Conservation (phyloP, 1,140 invertebrate genomes). For the Sycobia sp. region DNA sequence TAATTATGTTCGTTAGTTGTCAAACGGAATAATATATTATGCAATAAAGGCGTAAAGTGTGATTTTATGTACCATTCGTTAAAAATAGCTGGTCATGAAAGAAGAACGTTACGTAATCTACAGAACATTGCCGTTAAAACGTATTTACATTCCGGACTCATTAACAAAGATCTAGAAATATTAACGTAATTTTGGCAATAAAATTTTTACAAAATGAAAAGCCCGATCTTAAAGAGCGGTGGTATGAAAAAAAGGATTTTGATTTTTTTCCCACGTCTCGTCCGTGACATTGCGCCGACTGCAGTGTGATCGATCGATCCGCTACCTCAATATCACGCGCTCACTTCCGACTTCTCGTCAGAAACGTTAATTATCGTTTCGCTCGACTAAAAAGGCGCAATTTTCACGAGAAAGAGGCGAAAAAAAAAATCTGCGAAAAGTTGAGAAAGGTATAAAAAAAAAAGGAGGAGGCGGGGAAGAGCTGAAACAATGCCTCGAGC, state of each 20-base stretch:
- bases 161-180: too few species aligned
- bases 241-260: slow-evolving; percentile 24
- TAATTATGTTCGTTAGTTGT: too few species aligned
- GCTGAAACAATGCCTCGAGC: slow-evolving; percentile 16
- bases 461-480: not conserved
- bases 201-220: not conserved
- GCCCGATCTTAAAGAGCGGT: not conserved
- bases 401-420: too few species aligned
- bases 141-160: too few species aligned
- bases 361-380: slow-evolving; percentile 33
- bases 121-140: too few species aligned
- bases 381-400: slow-evolving; percentile 7
- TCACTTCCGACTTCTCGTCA: slow-evolving; percentile 21
- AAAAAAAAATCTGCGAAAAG: slow-evolving; percentile 23
- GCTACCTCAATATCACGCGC: slow-evolving; percentile 23
- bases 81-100: too few species aligned
- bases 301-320: slow-evolving; percentile 29
- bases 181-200: not conserved
- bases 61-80: too few species aligned
- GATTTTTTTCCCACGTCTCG: slow-evolving; percentile 18
- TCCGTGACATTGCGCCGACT: slow-evolving; percentile 9
- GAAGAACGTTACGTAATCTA: too few species aligned
- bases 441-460: slow-evolving; percentile 7
- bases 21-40: too few species aligned
- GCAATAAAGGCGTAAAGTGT: too few species aligned